Conservation (phyloP, 2,888 invertebrate genomes). For the Coenonympha arcania region DNA sequence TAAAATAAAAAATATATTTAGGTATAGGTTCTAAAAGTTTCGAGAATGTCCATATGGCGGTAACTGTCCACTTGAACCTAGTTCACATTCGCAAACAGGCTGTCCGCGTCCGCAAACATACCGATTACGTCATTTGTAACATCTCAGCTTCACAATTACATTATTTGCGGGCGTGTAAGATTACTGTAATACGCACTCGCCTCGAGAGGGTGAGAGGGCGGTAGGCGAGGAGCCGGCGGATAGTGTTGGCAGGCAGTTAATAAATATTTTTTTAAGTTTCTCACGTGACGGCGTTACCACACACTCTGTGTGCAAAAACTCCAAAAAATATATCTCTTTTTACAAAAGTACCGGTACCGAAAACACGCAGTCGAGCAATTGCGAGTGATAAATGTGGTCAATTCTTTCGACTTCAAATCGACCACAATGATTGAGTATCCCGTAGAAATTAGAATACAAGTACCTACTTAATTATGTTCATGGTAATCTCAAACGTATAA, state of each 20-base stretch:
- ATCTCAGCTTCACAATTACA: conserved; percentile 17
- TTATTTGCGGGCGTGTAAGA: conserved; percentile 25
- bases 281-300: no score
- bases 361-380: no score
- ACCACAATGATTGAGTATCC: no score
- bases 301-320: no score
- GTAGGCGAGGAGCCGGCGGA: neutral
- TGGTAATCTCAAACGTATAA: no score
- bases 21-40: neutral
- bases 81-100: neutral
- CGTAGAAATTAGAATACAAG: no score
- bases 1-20: no score
- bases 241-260: neutral
- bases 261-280: neutral
- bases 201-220: conserved; percentile 16
- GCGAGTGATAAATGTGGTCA: no score
- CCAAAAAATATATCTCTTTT: no score
- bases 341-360: no score
- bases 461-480: no score
- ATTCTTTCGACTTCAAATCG: no score
- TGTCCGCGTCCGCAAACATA: conserved; percentile 4
- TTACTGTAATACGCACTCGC: conserved; percentile 25
- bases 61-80: neutral
- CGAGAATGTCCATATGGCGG: neutral
- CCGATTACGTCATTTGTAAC: conserved; percentile 12